These are phyloP conservation scores for Marisa cornuarietis DNA, from an alignment of 1,140 invertebrate genomes.

Conservation along the genomic window DNA sequence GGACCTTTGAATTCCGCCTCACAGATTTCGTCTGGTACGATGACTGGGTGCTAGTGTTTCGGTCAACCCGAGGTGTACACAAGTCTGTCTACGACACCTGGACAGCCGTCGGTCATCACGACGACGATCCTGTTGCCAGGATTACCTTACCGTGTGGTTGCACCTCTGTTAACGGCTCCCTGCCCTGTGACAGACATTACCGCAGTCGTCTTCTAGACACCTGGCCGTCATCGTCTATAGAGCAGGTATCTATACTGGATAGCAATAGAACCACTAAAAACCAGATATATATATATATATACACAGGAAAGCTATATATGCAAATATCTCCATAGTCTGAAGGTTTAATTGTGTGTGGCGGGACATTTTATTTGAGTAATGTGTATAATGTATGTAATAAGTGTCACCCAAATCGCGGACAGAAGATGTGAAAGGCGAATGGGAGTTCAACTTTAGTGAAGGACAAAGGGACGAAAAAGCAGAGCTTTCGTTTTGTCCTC, in stretches of 20 bases:
- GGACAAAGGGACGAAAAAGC: too few species aligned
- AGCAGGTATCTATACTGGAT: not conserved
- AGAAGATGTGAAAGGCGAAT: too few species aligned
- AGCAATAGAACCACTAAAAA: too few species aligned
- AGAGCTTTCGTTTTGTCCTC: too few species aligned
- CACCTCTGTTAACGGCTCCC: constrained; percentile 18
- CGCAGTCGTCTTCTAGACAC: constrained; percentile 13
- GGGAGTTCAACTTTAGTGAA: too few species aligned
- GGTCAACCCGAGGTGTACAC: constrained; percentile 1
- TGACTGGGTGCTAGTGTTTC: constrained; percentile 22
- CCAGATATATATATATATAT: too few species aligned
- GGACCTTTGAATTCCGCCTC: not conserved
- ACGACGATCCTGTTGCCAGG: constrained; percentile 16
- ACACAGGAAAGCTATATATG: too few species aligned
- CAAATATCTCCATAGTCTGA: too few species aligned
- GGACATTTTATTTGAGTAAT: too few species aligned
- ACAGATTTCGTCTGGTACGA: constrained; percentile 19
- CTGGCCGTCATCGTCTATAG: constrained; percentile 14
- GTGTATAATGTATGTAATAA: too few species aligned
- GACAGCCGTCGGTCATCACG: constrained; percentile 13
- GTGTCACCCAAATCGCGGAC: too few species aligned
- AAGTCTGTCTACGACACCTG: constrained; percentile 21
- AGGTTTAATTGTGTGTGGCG: too few species aligned
- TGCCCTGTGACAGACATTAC: constrained; percentile 24
- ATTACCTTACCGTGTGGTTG: constrained; percentile 10